Base-by-base conservation (phyloP, 2,113 vertebrate species). In the Centrocercus urophasianus region DNA sequence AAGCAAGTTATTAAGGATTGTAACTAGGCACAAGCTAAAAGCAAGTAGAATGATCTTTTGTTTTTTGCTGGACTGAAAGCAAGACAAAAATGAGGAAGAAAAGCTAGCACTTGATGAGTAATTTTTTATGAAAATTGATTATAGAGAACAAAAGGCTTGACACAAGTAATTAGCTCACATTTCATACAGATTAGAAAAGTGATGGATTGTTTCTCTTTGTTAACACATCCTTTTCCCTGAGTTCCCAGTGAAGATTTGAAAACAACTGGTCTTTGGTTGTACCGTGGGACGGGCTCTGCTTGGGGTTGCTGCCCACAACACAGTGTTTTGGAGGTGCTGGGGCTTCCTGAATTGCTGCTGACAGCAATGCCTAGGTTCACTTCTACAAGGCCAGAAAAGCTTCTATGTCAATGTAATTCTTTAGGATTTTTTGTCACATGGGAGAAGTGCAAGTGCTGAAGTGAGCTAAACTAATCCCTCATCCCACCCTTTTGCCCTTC, bases 401-500 rank as follows among this genome's bases (percentile, higher is more conserved):
- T 90, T 88, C 40, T 40, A 47, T 64, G 47, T 86, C 60, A 77
- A 81, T 81, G 57, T 20, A 65, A 50, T 27, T 59, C 84, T 81
- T 88, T 43, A 57, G 56, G n/a, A 13, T 3, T 72, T 88, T 88
- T 95, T 79, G 40, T 32, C 28, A 40, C 40, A 43, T 70, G 57
- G 65, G 65, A 87, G 48, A 74, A 84, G 92, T 28, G 18, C 54
- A 76, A 27, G 66, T 90, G 81, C 40, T 8, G 2, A 87, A 65
- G 27, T 56, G 42, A 90, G 65, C 71, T 36, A 79, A 0, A 1
- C 28, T 86, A 52, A 50, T 71, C 36, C 89, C 38, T 14, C 60
- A 54, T n/a, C 67, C 86, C 74, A 94, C 40, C 45, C 27, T 83
- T 89, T 65, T 70, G 77, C 70, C 90, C 72, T 94, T 87, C 56